Evolutionary conservation across 2,888 invertebrate genomes (phyloP).

Genomic region (Lasioglossum marginatum): DNA sequence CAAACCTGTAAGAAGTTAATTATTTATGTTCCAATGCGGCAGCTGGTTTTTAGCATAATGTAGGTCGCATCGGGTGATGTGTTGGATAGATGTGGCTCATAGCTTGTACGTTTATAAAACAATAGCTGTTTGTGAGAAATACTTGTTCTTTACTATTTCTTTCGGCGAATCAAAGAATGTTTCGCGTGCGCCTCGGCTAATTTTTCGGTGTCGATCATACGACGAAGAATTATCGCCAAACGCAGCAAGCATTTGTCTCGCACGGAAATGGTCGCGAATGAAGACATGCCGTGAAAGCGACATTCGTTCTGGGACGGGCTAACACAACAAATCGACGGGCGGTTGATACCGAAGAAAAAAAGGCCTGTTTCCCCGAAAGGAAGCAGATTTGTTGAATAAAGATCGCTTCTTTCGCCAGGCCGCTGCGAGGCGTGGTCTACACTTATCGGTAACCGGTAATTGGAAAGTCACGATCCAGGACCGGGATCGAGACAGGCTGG

Average conservation of each 20-base stretch:
- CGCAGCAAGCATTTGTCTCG: neutral
- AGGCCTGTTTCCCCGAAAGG: neutral
- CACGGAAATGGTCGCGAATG: conserved; percentile 8
- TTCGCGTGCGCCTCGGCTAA: neutral
- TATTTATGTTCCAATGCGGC: neutral
- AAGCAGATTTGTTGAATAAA: conserved; percentile 6
- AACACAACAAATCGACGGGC: neutral
- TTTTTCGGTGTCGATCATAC: neutral
- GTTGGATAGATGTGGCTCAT: neutral
- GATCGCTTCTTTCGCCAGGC: neutral
- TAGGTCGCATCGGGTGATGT: neutral
- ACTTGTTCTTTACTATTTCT: neutral
- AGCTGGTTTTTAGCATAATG: conserved; percentile 1
- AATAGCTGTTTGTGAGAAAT: neutral
- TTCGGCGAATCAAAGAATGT: neutral
- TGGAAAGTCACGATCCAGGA: conserved; percentile 36
- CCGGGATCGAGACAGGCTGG: conserved; percentile 25
- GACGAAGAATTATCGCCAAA: neutral
- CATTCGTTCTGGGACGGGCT: neutral
- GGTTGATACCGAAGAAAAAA: conserved; percentile 1
- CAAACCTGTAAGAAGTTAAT: neutral
- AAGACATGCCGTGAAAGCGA: conserved; percentile 12
- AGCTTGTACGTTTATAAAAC: neutral
- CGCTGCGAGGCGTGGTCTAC: conserved; percentile 9
- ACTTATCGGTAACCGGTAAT: conserved; percentile 23